Evolutionary conservation across 1,140 invertebrate species (phyloP).

Genomic region (Eupristina koningsbergeri): DNA sequence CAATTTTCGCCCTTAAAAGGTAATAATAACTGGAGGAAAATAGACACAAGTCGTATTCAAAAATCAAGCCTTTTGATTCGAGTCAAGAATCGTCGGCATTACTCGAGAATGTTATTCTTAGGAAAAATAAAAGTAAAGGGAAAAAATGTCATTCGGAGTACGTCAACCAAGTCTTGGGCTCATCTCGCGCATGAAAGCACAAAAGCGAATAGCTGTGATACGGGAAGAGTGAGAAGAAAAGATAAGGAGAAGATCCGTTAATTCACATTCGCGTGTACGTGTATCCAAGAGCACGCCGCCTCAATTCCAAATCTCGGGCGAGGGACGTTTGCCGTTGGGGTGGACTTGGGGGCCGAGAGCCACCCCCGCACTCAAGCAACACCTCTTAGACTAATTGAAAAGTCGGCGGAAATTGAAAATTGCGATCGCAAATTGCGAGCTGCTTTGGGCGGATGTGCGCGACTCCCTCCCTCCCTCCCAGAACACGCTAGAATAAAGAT

Average conservation of each 20-base stretch:
- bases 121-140: background rate
- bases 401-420: conserved; percentile 74
- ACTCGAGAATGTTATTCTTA: conserved; percentile 18
- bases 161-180: conserved; percentile 11
- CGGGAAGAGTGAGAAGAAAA: conserved; percentile 27
- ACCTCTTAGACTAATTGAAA: conserved; percentile 75
- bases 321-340: conserved; percentile 59
- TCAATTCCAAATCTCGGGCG: conserved; percentile 64
- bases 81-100: background rate
- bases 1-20: background rate
- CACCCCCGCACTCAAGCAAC: conserved; percentile 55
- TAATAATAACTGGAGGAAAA: background rate
- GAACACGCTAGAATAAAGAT: conserved; percentile 68
- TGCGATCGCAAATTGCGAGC: conserved; percentile 73
- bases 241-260: conserved; percentile 52
- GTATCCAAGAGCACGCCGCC: conserved; percentile 55
- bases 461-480: background rate
- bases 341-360: conserved; percentile 55
- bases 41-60: conserved; percentile 7
- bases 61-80: conserved; percentile 1
- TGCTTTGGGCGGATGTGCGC: conserved; percentile 62
- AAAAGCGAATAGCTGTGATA: conserved; percentile 23
- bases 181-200: conserved; percentile 17
- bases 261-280: conserved; percentile 28
- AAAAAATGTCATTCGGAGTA: conserved; percentile 18